Evolutionary conservation across 2,797 vertebrate genomes (phyloP), one percentile per base, ranked within the genome.

Genomic region (Bradypodion pumilum): DNA sequence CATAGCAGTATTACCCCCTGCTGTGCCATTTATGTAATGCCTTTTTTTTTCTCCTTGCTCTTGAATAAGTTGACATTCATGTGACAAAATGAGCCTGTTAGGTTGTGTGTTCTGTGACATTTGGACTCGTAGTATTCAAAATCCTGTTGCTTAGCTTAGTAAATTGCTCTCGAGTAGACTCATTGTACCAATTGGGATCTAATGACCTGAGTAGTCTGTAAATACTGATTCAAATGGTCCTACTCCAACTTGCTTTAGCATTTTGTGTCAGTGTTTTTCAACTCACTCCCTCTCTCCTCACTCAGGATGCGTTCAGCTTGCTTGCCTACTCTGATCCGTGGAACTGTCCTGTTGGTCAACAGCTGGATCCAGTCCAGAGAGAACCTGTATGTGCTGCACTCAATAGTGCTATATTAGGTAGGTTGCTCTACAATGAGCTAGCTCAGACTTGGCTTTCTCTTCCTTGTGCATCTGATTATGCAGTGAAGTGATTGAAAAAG

Each of bases 321-420:
- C 94, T 99, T 90, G 98, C 98, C 0, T 99, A 99, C 93, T 98
- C 98, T 1, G 98, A 99, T 91, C 98, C 98, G 13, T 99, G 98
- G 98, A 98, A 95, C 95, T 98, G 98, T 95, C 98, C 98, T 0
- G 98, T 99, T 23, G 98, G 98, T 75, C 98, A 99, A 93, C 98
- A 99, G 94, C 94, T 99, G 92, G 98, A 99, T 92, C 98, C 98
- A 0, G 98, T 97, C 87, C 98, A 99, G 96, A 98, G 98, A 95
- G 98, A 99, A 92, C 95, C 98, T 2, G 97, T 99, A 93, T 99
- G 98, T 92, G 98, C 98, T 44, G 97, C 98, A 91, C 98, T 99
- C 92, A 99, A 99, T 96, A 99, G 98, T 92, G 98, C 98, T 95
- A 99, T 99, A 92, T 96, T 99, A 96, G 98, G 98, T 99, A 97